Percentiles rank a stretch among this genome's conserved stretches.
Conservation (phyloP, 92 coral and sea anemone species). For the Zoanthus gigantus region DNA sequence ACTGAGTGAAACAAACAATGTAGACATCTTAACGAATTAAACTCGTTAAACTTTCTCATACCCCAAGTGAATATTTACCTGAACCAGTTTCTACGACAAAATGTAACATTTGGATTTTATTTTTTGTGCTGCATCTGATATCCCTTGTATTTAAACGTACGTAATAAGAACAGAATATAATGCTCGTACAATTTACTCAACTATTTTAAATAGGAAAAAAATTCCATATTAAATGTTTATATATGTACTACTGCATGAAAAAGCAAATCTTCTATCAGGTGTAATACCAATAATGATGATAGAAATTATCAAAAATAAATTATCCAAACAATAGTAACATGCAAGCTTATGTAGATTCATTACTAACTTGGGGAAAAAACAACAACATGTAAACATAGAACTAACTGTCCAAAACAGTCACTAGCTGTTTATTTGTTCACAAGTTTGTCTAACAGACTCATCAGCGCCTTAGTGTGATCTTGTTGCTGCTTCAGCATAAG, state of each 20-base stretch:
- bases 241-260: background rate
- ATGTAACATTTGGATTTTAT: background rate
- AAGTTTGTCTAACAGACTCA: conserved; percentile 44
- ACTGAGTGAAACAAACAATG: too few species aligned
- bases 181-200: background rate
- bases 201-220: background rate
- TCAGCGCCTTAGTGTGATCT: conserved; percentile 54
- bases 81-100: background rate
- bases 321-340: background rate
- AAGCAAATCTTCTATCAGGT: background rate
- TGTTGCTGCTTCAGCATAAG: conserved; percentile 46
- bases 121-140: background rate
- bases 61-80: conserved; percentile 5
- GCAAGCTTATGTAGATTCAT: background rate
- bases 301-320: background rate
- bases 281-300: background rate
- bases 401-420: conserved; percentile 7
- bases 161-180: background rate
- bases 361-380: background rate
- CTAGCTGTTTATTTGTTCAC: background rate
- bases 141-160: background rate
- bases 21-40: background rate
- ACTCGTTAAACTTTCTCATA: background rate
- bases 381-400: background rate
- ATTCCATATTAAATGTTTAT: background rate